Evolutionary conservation across 2,888 invertebrate species (phyloP), one percentile per base, ranked within the genome.

Genomic region (Lepidonotus clava): DNA sequence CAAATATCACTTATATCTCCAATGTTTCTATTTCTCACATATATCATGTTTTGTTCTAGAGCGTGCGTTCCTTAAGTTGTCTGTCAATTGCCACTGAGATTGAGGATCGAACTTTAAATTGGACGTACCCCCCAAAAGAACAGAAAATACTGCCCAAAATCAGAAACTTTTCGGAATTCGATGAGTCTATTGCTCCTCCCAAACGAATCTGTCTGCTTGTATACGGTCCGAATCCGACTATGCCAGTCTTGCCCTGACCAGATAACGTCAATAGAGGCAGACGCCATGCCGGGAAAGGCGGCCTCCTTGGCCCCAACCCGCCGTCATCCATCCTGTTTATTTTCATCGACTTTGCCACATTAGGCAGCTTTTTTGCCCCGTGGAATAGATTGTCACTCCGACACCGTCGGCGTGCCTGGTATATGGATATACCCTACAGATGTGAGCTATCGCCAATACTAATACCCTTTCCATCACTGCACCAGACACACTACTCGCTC

Each of bases 341-440:
- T 61, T 61, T 61, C 61, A 61, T 61, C 61, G 61, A 61, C 61
- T 61, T 61, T 61, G 61, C 61, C 61, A 61, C 61, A 11, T 4
- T 28, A 32, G 61, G 61, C 4, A 61, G 61, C 11, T 61, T 61
- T 24, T 61, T 61, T 61, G 18, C 53, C 11, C 53, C 53, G n/a
- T 18, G 61, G 61, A 28, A 61, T 61, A 28, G 61, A 61, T 61
- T 61, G 61, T 61, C 24, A 61, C 28, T 61, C 28, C 28, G 61
- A 61, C 61, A 61, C 61, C 28, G 11, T 24, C 61, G 61, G 61
- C 61, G 61, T 61, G 61, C 61, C 61, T 61, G 61, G 61, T 61
- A 61, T 61, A 61, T 61, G 61, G 61, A 61, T 61, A 61, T 61
- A 61, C n/a, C 61, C 28, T 61, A 32, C 61, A 61, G 61, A 61